Evolutionary conservation across 2,113 vertebrate genomes (phyloP).

Genomic region (Pachyramphus minor): DNA sequence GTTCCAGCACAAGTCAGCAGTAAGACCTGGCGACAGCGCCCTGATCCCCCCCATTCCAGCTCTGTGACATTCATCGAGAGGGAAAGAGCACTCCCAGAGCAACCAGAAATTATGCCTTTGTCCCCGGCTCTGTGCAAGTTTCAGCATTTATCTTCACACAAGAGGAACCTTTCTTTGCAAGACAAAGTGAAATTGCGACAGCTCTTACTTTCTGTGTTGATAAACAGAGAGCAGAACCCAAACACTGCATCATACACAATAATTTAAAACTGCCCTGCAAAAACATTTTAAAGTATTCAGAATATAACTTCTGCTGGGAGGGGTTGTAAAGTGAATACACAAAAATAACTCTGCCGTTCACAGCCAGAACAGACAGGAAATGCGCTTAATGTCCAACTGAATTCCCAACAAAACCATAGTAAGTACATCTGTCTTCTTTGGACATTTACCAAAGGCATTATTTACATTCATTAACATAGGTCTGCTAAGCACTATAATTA

Average conservation of each 20-base stretch:
- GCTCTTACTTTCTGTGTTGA: background rate
- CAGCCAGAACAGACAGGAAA: background rate
- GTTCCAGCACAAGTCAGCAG: background rate
- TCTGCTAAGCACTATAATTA: constrained; percentile 18
- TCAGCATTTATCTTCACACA: background rate
- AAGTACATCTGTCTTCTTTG: background rate
- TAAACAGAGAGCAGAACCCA: background rate
- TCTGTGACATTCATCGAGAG: background rate
- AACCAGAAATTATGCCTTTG: background rate
- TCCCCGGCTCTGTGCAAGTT: background rate
- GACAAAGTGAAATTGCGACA: background rate
- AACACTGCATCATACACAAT: background rate
- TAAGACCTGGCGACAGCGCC: background rate
- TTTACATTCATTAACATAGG: constrained; percentile 21
- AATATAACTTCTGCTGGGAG: background rate
- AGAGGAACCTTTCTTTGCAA: background rate
- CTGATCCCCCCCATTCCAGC: background rate
- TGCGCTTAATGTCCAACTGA: rapidly evolving
- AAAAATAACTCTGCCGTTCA: background rate
- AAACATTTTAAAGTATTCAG: background rate
- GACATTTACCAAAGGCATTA: background rate
- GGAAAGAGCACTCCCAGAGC: background rate
- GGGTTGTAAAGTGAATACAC: background rate
- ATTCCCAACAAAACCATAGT: background rate
- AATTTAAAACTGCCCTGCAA: background rate